Base-by-base conservation (phyloP, 2,113 vertebrate species). In the Takifugu bimaculatus region DNA sequence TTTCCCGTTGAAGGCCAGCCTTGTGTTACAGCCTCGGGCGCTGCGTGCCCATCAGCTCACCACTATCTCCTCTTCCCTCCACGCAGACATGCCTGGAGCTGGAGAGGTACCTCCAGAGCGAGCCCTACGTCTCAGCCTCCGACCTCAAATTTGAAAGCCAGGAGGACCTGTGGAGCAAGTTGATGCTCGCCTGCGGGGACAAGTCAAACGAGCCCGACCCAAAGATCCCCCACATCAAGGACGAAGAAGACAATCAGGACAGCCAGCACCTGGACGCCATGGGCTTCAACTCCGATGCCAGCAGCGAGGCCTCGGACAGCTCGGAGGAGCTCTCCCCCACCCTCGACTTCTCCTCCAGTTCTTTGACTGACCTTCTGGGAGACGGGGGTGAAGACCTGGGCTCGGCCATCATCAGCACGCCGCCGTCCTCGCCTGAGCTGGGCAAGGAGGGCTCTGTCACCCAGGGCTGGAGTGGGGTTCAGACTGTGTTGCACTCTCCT, bases 81-180 rank as follows among this genome's bases (percentile, higher is more conserved):
- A 70, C 14, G 12, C 85, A 98, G 96, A 98, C 96, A 25, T 98
- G 96, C 86, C 90, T 98, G 65, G 96, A 98, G 88, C 85, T 98
- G 88, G 96, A 98, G 79, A 79, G 96, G 6, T 98, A 98, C 88
- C 93, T 98, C 74, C 96, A 98, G 87, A 98, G 92, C 14, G 96
- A 98, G 60, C 96, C 96, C 52, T 97, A 96, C 1, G 94, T 95
- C 81, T 96, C 95, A 3, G 92, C 94, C 54, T 91, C 94, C 1
- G 96, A 97, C 63, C 92, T 97, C 62, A 96, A 95, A 80, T 97
- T 96, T 47, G 93, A 95, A 62, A 89, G 87, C 81, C 93, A 95
- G 80, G 94, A 96, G 82, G 93, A 97, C 73, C 92, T 98, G 80
- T 98, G 95, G 95, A 95, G 93, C 91, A 96, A 98, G 92, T 91